phyloP scores from a whole-genome alignment of 2,113 vertebrate genomes.

The Osmerus mordax region DNA sequence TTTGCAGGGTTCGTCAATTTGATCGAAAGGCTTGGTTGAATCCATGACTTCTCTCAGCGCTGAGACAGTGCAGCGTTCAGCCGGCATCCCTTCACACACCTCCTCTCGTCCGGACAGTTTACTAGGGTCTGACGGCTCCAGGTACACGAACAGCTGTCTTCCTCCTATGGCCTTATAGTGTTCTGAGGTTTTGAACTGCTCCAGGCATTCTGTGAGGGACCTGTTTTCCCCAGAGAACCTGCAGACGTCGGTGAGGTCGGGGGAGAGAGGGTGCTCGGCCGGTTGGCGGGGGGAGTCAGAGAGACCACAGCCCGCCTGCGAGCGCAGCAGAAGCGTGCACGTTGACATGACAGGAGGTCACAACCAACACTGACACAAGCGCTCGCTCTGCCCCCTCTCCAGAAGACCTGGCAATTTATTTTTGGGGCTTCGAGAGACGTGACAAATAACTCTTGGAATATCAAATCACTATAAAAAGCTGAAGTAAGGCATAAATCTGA shows the following conservation, averaged over 20 bases:
- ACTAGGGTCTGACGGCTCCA: conserved; percentile 47
- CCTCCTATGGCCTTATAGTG: conserved; percentile 27
- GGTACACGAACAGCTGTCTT: conserved; percentile 44
- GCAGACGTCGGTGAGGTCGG: conserved; percentile 39
- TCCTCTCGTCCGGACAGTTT: conserved; percentile 37
- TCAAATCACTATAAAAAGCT: conserved; percentile 78
- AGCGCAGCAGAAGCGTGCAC: conserved; percentile 49
- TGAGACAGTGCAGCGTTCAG: conserved; percentile 56
- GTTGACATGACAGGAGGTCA: conserved; percentile 70
- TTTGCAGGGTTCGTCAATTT: conserved; percentile 36
- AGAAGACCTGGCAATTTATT: conserved; percentile 70
- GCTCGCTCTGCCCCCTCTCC: conserved; percentile 55
- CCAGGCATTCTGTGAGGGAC: conserved; percentile 44
- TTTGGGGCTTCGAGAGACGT: conserved; percentile 72
- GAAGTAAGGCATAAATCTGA: conserved; percentile 74
- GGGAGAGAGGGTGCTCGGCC: conserved; percentile 26
- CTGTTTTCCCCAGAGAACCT: conserved; percentile 19
- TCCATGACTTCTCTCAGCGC: conserved; percentile 45
- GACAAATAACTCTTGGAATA: conserved; percentile 75
- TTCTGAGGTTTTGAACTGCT: conserved; percentile 38
- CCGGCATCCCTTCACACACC: conserved; percentile 44
- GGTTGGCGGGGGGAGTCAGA: conserved; percentile 46
- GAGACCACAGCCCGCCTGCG: conserved; percentile 43
- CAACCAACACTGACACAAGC: conserved; percentile 64
- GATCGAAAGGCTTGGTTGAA: conserved; percentile 38